A percentile compares a stretch with the other conserved stretches of the same genome.
Conservation (phyloP, 1,140 invertebrate species). For the Agraylea sexmaculata region DNA sequence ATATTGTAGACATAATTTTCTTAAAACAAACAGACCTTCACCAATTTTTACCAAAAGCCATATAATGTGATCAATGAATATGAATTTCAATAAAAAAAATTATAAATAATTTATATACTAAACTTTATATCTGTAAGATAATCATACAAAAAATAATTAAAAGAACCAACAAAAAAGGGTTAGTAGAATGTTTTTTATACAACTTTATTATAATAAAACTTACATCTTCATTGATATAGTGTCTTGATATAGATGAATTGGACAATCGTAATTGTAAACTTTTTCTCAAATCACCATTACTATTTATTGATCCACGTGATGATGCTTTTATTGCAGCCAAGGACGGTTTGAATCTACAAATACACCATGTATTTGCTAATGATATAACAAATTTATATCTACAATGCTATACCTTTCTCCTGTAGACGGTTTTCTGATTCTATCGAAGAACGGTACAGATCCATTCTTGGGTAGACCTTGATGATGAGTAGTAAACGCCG, state of each 20-base stretch:
- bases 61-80: too few relatives aligned
- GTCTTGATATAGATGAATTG: slow-evolving; percentile 43
- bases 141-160: too few relatives aligned
- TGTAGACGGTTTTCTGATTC: slow-evolving; percentile 66
- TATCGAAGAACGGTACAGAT: slow-evolving; percentile 76
- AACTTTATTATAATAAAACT: slow-evolving; percentile 27
- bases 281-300: slow-evolving; percentile 33
- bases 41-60: too few relatives aligned
- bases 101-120: too few relatives aligned
- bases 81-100: too few relatives aligned
- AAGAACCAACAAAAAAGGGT: too few relatives aligned
- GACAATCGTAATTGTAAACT: slow-evolving; percentile 43
- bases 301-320: slow-evolving; percentile 49
- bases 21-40: too few relatives aligned
- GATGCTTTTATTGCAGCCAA: slow-evolving; percentile 62
- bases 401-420: slow-evolving; percentile 51
- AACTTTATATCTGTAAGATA: too few relatives aligned
- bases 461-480: slow-evolving; percentile 74
- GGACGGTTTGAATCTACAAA: slow-evolving; percentile 53
- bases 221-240: slow-evolving; percentile 49
- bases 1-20: too few relatives aligned
- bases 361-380: neutral
- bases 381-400: too few relatives aligned
- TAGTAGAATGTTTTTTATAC: too few relatives aligned
- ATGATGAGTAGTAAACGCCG: slow-evolving; percentile 68